phyloP scores from a whole-genome alignment of 2,113 vertebrate genomes.

The Passerina amoena region DNA sequence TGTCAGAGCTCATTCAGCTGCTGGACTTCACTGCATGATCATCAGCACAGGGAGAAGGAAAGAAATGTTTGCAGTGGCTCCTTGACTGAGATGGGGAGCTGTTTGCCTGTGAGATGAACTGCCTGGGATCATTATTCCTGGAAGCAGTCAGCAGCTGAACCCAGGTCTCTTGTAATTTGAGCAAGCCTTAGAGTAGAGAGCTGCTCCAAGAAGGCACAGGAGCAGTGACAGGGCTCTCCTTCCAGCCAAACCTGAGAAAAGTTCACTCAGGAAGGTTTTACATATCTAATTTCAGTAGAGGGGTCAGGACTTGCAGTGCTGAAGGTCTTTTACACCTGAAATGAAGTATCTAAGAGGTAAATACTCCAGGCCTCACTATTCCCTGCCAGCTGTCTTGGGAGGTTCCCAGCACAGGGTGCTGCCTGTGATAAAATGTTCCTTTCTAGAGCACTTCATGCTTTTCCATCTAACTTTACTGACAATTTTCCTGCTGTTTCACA shows the following conservation, averaged over 20 bases:
- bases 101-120: background rate
- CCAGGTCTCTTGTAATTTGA: background rate
- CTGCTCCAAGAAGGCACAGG: background rate
- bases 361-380: background rate
- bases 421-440: background rate
- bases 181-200: background rate
- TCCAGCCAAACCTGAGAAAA: background rate
- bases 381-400: background rate
- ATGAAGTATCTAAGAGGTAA: background rate
- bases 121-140: background rate
- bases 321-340: background rate
- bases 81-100: background rate
- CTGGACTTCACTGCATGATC: background rate
- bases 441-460: background rate
- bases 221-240: background rate
- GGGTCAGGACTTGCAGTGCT: background rate
- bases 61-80: background rate
- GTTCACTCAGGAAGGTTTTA: background rate
- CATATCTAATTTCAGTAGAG: background rate
- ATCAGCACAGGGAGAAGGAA: background rate
- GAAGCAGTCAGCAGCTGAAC: background rate
- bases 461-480: background rate
- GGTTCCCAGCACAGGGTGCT: background rate
- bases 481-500: background rate
- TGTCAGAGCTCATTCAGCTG: background rate